phyloP scores from a whole-genome alignment of 1,140 invertebrate genomes.

The Hyposmocoma kahamanoa region DNA sequence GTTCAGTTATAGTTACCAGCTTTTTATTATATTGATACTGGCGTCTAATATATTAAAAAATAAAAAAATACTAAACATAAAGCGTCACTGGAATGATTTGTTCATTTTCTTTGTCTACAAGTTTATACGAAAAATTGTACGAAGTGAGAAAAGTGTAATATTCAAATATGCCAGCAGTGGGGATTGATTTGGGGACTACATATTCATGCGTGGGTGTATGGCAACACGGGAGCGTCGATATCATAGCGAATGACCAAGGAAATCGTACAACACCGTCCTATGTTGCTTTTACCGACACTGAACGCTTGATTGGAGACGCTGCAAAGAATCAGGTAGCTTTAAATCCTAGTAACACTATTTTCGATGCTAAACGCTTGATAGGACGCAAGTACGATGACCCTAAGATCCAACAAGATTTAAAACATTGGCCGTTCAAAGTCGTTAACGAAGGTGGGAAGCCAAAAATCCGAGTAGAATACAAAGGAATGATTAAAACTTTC shows the following conservation, averaged over 20 bases:
- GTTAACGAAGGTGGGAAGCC: conserved; percentile 78
- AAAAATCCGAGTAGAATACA: conserved; percentile 82
- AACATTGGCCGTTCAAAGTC: conserved; percentile 85
- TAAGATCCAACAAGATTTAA: conserved; percentile 83
- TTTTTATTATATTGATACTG: too few species aligned
- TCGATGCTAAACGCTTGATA: conserved; percentile 76
- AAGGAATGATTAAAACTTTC: conserved; percentile 83
- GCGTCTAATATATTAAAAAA: too few species aligned
- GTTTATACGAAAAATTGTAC: too few species aligned
- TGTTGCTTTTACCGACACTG: conserved; percentile 90
- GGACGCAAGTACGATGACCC: conserved; percentile 81
- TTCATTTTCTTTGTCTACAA: too few species aligned
- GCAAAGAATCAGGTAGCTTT: conserved; percentile 80
- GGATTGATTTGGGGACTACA: conserved; percentile 87
- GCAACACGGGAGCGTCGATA: conserved; percentile 91
- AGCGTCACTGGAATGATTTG: too few species aligned
- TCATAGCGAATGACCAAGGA: conserved; percentile 95
- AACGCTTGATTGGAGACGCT: conserved; percentile 83
- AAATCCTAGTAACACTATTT: conserved; percentile 69
- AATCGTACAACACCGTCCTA: conserved; percentile 94
- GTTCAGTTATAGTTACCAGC: too few species aligned
- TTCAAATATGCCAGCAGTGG: conserved; percentile 76
- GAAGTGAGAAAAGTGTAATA: too few species aligned
- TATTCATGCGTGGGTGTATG: conserved; percentile 89
- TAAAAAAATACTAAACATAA: too few species aligned